phyloP scores from a whole-genome alignment of 2,797 vertebrate genomes.

The Rachycentron canadum region DNA sequence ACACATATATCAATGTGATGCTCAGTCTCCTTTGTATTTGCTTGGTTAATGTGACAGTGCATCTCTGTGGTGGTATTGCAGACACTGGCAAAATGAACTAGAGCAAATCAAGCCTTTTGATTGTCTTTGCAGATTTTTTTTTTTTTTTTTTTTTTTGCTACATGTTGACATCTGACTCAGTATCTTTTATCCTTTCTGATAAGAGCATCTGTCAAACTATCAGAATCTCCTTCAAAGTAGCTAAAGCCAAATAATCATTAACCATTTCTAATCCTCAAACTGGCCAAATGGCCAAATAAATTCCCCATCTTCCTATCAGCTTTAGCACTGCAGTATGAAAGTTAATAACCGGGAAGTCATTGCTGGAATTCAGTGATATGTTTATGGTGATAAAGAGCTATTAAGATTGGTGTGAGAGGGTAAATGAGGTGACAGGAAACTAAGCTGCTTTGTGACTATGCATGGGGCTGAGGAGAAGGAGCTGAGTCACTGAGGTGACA shows the following conservation, averaged over 20 bases:
- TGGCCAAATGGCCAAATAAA: constrained; percentile 36
- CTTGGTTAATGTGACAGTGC: constrained; percentile 18
- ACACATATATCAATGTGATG: constrained; percentile 26
- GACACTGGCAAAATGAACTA: constrained; percentile 8
- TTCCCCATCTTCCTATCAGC: constrained; percentile 62
- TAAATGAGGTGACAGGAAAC: constrained; percentile 72
- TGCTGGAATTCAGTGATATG: constrained; percentile 70
- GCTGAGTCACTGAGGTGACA: constrained; percentile 76
- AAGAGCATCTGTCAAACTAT: constrained; percentile 47
- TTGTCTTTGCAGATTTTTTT: constrained; percentile 33
- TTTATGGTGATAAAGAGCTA: constrained; percentile 73
- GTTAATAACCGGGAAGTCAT: constrained; percentile 73
- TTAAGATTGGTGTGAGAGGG: constrained; percentile 70
- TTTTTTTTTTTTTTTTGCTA: background rate
- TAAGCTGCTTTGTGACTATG: constrained; percentile 70
- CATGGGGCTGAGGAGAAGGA: constrained; percentile 53
- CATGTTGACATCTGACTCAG: constrained; percentile 35
- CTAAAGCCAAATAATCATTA: constrained; percentile 63
- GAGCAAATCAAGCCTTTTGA: constrained; percentile 32
- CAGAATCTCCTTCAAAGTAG: constrained; percentile 29
- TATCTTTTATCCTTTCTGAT: constrained; percentile 36
- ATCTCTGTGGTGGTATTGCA: constrained; percentile 4
- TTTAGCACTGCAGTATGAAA: constrained; percentile 63
- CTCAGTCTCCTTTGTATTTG: constrained; percentile 16
- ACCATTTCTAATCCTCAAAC: constrained; percentile 67